Percentiles rank a stretch among this genome's conserved stretches.
Evolutionary conservation across 2,888 invertebrate genomes (phyloP).

Genomic region (Lasioglossum lativentre): DNA sequence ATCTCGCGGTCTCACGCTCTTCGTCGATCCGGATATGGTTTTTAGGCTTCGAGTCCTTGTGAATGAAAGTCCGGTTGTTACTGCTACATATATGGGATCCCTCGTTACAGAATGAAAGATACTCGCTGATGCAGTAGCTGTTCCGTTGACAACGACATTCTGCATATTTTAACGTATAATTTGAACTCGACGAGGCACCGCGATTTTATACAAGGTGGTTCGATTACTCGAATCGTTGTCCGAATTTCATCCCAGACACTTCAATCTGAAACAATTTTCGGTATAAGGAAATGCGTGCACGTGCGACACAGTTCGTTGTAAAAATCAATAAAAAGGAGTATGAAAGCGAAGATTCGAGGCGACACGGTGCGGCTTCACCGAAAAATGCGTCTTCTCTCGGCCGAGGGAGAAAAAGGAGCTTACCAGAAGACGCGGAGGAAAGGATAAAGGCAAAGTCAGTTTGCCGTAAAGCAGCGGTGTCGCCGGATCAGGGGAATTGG

Average conservation of each 20-base stretch:
- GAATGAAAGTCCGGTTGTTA: neutral
- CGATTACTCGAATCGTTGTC: too few relatives aligned
- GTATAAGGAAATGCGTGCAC: too few relatives aligned
- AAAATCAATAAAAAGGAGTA: neutral
- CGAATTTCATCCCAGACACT: too few relatives aligned
- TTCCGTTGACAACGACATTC: neutral
- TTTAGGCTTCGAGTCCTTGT: neutral
- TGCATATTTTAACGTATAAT: neutral
- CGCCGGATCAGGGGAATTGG: too few relatives aligned
- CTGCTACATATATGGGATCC: neutral
- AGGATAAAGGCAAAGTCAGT: neutral
- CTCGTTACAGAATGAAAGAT: neutral
- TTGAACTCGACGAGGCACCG: neutral
- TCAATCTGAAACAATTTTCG: too few relatives aligned
- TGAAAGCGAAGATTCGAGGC: neutral
- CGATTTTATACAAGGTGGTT: too few relatives aligned
- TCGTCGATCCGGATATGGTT: constrained; percentile 48
- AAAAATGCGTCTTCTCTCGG: neutral
- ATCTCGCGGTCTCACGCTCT: constrained; percentile 52
- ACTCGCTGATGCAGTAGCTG: neutral
- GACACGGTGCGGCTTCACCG: neutral
- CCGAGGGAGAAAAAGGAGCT: neutral
- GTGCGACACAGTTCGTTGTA: neutral
- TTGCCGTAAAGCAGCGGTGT: neutral
- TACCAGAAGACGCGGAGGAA: neutral